These are phyloP conservation scores for Halcyon senegalensis DNA, from an alignment of 2,113 vertebrate genomes.

Conservation along the genomic window DNA sequence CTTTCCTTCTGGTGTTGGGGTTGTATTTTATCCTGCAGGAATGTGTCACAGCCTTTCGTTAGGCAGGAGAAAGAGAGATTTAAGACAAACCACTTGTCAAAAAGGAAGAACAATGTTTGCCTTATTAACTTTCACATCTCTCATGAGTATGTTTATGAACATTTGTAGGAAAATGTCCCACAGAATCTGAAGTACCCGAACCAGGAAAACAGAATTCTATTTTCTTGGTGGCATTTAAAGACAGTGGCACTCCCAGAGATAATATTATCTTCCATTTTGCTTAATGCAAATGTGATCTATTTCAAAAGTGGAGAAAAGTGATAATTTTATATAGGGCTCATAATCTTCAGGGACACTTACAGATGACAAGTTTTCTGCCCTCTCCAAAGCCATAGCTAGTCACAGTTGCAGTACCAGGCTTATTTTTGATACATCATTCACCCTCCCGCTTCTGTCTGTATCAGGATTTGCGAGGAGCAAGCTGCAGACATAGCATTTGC, in stretches of 20 bases:
- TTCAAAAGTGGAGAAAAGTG: neutral
- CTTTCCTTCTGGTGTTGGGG: neutral
- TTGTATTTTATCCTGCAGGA: neutral
- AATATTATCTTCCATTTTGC: neutral
- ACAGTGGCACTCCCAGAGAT: neutral
- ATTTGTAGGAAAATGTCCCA: neutral
- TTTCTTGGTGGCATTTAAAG: neutral
- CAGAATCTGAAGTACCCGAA: neutral
- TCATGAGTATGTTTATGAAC: neutral
- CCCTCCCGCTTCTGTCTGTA: neutral
- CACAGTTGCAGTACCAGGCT: neutral
- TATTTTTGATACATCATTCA: neutral
- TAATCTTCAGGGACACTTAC: neutral
- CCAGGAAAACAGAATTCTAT: neutral
- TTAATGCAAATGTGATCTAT: neutral
- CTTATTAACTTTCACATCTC: neutral
- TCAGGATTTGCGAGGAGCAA: neutral
- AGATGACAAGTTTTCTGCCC: neutral
- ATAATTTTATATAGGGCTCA: neutral
- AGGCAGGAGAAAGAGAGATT: neutral
- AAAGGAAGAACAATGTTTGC: neutral
- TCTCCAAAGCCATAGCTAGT: neutral
- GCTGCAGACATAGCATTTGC: neutral
- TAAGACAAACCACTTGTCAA: neutral
- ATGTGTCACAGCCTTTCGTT: neutral